Evolutionary conservation across 2,113 vertebrate species (phyloP).

Genomic region (Crotalus tigris): DNA sequence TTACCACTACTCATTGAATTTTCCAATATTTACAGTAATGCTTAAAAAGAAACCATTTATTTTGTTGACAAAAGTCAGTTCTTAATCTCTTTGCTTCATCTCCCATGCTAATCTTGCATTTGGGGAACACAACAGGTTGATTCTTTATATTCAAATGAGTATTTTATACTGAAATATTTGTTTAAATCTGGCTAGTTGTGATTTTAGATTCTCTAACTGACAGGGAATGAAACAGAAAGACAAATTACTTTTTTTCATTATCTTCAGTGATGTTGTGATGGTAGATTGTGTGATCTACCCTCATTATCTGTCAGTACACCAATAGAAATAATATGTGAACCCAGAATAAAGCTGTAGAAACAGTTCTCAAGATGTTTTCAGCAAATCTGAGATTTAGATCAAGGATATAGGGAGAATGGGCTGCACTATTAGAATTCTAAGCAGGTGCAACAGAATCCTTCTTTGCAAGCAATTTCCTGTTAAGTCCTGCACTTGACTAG

Average conservation of each 20-base stretch:
- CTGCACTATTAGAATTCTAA: conserved; percentile 56
- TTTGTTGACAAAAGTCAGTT: conserved; percentile 60
- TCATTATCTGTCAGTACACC: conserved; percentile 68
- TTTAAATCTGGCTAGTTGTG: conserved; percentile 68
- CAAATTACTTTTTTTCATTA: conserved; percentile 69
- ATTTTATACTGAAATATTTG: conserved; percentile 70
- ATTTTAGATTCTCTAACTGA: conserved; percentile 67
- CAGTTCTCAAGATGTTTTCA: conserved; percentile 66
- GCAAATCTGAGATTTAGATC: conserved; percentile 61
- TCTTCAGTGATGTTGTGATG: conserved; percentile 65
- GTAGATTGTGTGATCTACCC: conserved; percentile 62
- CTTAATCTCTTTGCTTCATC: conserved; percentile 54
- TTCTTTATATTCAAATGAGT: conserved; percentile 69
- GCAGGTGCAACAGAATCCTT: conserved; percentile 14
- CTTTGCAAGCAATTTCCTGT: conserved; percentile 17
- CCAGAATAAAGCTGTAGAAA: conserved; percentile 66
- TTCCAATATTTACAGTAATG: conserved; percentile 49
- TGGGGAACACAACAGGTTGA: conserved; percentile 40
- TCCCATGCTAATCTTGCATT: conserved; percentile 53
- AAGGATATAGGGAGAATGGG: conserved; percentile 44
- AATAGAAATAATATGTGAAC: conserved; percentile 65
- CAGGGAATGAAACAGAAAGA: conserved; percentile 68
- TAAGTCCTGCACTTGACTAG: not conserved
- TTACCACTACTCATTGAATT: conserved; percentile 57
- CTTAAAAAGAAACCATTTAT: conserved; percentile 57